Conservation (phyloP, 2,113 vertebrate species). For the Tetraodon nigroviridis region DNA sequence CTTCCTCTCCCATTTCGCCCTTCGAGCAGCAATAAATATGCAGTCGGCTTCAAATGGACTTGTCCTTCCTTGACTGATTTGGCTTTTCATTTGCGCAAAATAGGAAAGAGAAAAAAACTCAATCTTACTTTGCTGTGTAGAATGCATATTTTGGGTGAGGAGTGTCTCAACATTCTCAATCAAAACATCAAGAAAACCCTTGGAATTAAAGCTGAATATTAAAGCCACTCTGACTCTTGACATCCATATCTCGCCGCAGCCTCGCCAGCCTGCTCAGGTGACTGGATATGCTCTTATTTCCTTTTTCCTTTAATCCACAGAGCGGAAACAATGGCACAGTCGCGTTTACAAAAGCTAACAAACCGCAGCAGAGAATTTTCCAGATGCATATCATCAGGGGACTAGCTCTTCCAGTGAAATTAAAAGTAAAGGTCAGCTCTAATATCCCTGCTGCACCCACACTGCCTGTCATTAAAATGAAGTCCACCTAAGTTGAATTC, state of each 20-base stretch:
- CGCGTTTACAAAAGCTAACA: slow-evolving; percentile 14
- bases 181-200: no score
- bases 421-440: slow-evolving; percentile 51
- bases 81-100: no score
- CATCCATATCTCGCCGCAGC: neutral
- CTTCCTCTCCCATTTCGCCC: no score
- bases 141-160: no score
- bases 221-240: slow-evolving; percentile 21
- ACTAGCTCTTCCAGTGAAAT: slow-evolving; percentile 9
- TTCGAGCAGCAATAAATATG: no score
- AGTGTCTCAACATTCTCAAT: no score
- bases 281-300: no score
- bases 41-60: no score
- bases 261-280: no score
- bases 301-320: slow-evolving; percentile 6
- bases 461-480: slow-evolving; percentile 36
- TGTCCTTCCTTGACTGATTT: no score
- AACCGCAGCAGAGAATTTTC: slow-evolving; percentile 17
- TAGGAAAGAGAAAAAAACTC: no score
- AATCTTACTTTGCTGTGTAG: no score
- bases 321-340: slow-evolving; percentile 14
- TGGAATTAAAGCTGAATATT: slow-evolving; percentile 12
- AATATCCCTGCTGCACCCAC: slow-evolving; percentile 30
- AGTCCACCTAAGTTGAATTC: slow-evolving; percentile 44
- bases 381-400: slow-evolving; percentile 13